Conservation (phyloP, 2,888 invertebrate species). For the Rhimphoctona megacephalus region DNA sequence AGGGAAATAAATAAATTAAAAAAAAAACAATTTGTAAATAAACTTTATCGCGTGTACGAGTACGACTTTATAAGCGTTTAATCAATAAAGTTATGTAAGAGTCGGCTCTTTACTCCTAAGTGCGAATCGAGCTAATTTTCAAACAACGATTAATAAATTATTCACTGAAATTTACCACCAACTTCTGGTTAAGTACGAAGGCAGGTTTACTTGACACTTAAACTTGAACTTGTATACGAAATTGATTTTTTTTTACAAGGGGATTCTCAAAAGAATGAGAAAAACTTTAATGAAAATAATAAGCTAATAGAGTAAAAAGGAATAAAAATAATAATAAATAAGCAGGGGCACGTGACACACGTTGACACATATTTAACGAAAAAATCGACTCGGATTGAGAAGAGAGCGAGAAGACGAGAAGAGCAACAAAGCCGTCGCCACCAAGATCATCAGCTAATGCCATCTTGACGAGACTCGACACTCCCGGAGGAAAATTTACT, state of each 20-base stretch:
- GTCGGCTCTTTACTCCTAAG: not conserved
- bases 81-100: not conserved
- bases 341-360: not conserved
- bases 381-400: not conserved
- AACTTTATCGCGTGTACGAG: not conserved
- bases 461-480: not conserved
- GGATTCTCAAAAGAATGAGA: not conserved
- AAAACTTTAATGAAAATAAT: not conserved
- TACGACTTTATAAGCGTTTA: not conserved
- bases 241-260: not conserved
- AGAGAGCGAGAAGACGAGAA: not conserved
- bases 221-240: not conserved
- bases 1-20: not conserved
- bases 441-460: not conserved
- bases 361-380: not conserved
- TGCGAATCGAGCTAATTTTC: not conserved
- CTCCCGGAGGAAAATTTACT: not conserved
- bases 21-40: not conserved
- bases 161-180: not conserved
- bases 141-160: not conserved
- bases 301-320: not conserved
- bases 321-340: not conserved
- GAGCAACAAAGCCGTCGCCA: not conserved
- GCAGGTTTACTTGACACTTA: not conserved
- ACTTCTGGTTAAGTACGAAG: not conserved